Base-by-base conservation (phyloP, 2,113 vertebrate genomes). In the Campylorhamphus procurvoides region DNA sequence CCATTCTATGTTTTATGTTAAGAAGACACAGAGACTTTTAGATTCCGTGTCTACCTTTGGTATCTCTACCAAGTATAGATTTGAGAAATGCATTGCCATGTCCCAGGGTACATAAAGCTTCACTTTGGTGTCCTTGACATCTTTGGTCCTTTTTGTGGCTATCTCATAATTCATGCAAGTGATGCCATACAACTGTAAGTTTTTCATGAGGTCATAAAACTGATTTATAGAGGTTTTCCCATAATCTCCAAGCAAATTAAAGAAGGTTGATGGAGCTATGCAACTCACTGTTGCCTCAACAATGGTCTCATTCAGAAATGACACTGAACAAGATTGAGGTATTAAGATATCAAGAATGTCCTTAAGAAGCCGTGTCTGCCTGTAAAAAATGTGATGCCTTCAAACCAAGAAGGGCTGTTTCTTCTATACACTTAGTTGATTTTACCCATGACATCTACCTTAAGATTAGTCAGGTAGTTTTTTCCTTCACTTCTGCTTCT, bases 181-280 rank as follows among this genome's bases (percentile, higher is more conserved):
- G 96, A 95, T 96, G 92, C 93, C 88, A 94, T 94, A 90, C 92
- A 93, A 94, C 64, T 89, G 92, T 86, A 95, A 96, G 92, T 88
- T 96, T 94, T 95, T 96, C 92, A 96, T 96, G 96, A 96, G 88
- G 79, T 95, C 90, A 75, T 93, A 96, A 97, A 96, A 90, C 72
- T 93, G 94, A 97, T 97, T 97, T 96, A 96, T 96, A 90, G 95
- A 96, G 93, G 90, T 96, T 95, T 96, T 97, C 93, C 94, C 83
- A 92, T 93, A 94, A 97, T 96, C 92, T 97, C 88, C 88, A 94
- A 96, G 94, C 92, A 94, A 96, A 96, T 96, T 96, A 97, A 96
- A 95, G 94, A 88, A 90, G 94, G 96, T 95, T 96, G 95, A 94
- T 96, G 93, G 93, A 96, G 85, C 85, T 94, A 86, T 94, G 94